Base-by-base conservation (phyloP, 2,113 vertebrate species). In the Eptesicus fuscus region DNA sequence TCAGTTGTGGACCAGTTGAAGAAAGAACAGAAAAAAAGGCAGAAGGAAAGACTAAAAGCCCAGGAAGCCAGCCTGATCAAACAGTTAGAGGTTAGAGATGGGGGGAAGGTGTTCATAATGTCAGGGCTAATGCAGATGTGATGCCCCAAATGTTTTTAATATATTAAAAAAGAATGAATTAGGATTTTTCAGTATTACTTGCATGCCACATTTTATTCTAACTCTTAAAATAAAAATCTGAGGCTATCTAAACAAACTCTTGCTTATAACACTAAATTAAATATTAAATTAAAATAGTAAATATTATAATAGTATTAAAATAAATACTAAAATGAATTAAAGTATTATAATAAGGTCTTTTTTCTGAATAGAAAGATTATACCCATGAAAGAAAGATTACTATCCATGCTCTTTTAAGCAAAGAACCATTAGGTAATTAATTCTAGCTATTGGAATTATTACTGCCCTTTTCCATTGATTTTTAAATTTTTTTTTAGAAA, bases 51-150 rank as follows among this genome's bases (percentile, higher is more conserved):
- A 13, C 98, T 99, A 69, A 99, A 99, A 97, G 99, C 99, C 44
- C 99, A 99, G 96, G 99, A 99, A 97, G 99, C 99, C 78, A 99
- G 98, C 97, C 97, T 99, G 63, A 98, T 99, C 90, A 99, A 99
- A 96, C 99, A 99, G 1, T 98, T 99, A 77, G 99, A 99, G 99
- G 99, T 99, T 83, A 98, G 98, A 44, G 90, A 17, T 7, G 87
- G 16, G 30, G 65, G 47, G 91, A 93, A 73, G 82, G 49, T n/a
- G 53, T 20, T 4, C 79, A 59, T 35, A 91, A 2, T 44, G 73
- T 65, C 49, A 69, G 79, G n/a, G 23, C 22, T 90, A 44, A 49
- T 47, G 12, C 51, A 23, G 53, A 59, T 18, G 9, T 51, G 76
- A 83, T 40, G 6, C 42, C 63, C 14, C 49, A 74, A 23, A 79